phyloP scores from a whole-genome alignment of 2,797 vertebrate species.

The Lacerta agilis region DNA sequence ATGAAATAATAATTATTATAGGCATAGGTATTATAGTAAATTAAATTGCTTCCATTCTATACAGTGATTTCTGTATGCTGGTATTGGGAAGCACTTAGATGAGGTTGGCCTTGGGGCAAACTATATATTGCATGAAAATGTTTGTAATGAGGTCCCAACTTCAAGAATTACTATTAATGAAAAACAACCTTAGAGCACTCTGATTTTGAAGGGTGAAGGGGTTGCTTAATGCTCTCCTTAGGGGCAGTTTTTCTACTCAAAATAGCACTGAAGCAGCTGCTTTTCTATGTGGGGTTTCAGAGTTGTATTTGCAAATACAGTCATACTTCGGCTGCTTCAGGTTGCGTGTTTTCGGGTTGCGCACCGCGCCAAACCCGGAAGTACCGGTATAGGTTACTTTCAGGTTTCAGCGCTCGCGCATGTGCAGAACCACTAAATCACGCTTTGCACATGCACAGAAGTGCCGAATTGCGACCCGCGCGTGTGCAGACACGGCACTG shows the following conservation, averaged over 20 bases:
- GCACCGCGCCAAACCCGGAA: no score
- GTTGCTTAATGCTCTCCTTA: no score
- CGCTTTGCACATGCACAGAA: no score
- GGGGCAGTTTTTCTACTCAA: background rate
- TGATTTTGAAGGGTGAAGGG: background rate
- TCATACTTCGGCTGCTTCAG: no score
- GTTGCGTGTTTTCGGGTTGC: no score
- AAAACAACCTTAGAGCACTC: background rate
- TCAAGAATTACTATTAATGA: background rate
- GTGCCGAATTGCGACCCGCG: no score
- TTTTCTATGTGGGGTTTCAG: background rate
- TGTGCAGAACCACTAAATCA: no score
- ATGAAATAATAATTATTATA: background rate
- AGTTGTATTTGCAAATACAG: background rate
- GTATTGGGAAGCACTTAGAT: background rate
- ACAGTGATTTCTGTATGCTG: background rate
- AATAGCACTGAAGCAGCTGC: no score
- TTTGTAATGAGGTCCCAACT: background rate
- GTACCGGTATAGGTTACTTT: no score
- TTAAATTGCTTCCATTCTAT: background rate
- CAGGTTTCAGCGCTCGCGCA: no score
- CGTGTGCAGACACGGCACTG: no score
- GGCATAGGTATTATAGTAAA: background rate
- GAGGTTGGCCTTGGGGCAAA: background rate
- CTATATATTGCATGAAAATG: background rate